Base-by-base conservation (phyloP, 2,113 vertebrate species). In the Bujurquina vittata region DNA sequence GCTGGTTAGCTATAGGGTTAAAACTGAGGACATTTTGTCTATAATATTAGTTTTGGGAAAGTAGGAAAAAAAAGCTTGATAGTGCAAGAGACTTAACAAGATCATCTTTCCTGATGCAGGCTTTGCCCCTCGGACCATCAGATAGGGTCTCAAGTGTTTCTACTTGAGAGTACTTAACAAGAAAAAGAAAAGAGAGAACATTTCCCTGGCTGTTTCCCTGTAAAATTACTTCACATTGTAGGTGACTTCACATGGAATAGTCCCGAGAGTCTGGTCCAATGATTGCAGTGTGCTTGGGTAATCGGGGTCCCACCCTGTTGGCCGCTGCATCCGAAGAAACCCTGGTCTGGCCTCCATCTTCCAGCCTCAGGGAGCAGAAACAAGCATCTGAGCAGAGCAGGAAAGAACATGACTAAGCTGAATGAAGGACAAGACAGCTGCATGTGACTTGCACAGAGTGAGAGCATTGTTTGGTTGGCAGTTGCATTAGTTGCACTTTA, bases 221-320 rank as follows among this genome's bases (percentile, higher is more conserved):
- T 22, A 72, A 23, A 83, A 75, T 91, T 17, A 89, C 81, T 77
- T 89, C 83, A 88, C 77, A 83, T 75, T 43, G 57, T 22, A 61
- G 69, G 67, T 93, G 91, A 93, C 87, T 82, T 93, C 92, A 92
- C 88, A 87, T 26, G 80, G 89, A 89, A 89, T 80, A 80, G 88
- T 91, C 90, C 88, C 76, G 7, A 15, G 85, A 86, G 84, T 58
- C 58, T 35, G 3, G 43, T 84, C 90, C 92, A 90, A 57, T 79
- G 74, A 85, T 81, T 85, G 86, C 80, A 61, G 62, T 22, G 61
- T 46, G 56, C 72, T 90, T 79, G 43, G 79, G 85, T 89, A 91
- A 88, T 87, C 7, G 4, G 10, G 75, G 78, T 77, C 78, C 91
- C 92, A 84, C 93, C 93, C 92, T 89, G 86, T 81, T 93, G 86